Base-by-base conservation (phyloP, 2,888 invertebrate species). In the Drosophila merina region DNA sequence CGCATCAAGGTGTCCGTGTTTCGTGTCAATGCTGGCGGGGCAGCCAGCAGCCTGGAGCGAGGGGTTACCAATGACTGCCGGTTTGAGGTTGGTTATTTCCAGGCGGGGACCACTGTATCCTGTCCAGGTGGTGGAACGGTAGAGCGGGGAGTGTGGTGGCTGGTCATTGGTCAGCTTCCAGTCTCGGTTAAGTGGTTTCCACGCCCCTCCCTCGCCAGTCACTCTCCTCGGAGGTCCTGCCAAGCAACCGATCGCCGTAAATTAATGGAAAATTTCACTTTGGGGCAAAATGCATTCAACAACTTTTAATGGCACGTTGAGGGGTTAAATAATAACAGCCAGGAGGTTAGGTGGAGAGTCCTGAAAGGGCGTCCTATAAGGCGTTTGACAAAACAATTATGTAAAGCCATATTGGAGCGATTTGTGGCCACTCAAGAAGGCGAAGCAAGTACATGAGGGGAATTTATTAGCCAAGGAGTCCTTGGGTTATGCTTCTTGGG, bases 1-100 rank as follows among this genome's bases (percentile, higher is more conserved):
- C 40, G 40, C 66, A 66, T 57, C 51, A 57, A 68, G 68, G 68
- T 69, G 68, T 69, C 67, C 68, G 64, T 62, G 56, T 59, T 69
- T 58, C 68, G 64, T 62, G 56, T 59, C 47, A 33, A 25, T 45
- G 48, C 52, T 52, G 45, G 67, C 49, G 58, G 66, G 49, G 33
- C 31, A 28, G 28, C 28, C 48, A 48, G 63, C 10, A 55, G 55
- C 40, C 40, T 8, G 40, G 7, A 42, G 40, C 20, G 60, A 36
- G 66, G 66, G 55, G 63, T 52, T 62, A 62, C 52, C 30, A 52
- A 26, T 47, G 62, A 31, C 47, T 62, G 51, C 51, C 28, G 20
- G 40, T 28, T 3, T 5, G 20, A 9, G 8, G 31, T 33, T 30
- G 48, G 28, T 12, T 28, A n/a, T 12, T 26, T 12, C 12, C 31